Evolutionary conservation across 2,113 vertebrate genomes (phyloP).

Genomic region (Callipepla squamata): DNA sequence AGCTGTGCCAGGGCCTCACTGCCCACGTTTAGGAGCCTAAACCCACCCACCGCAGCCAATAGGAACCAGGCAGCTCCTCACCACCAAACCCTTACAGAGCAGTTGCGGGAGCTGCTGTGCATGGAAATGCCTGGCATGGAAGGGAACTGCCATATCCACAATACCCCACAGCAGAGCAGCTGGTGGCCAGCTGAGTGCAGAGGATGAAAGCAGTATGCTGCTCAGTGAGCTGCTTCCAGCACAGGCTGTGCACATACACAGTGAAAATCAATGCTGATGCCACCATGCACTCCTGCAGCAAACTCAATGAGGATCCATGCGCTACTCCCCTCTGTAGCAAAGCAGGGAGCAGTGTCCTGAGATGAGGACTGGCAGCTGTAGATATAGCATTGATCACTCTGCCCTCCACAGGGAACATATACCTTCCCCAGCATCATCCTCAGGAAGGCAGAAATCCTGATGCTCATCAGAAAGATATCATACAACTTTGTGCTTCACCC

Average conservation of each 20-base stretch:
- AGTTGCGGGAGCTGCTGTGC: neutral
- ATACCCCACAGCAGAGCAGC: neutral
- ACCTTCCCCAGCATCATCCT: neutral
- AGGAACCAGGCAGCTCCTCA: neutral
- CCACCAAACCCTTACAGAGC: neutral
- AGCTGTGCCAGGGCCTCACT: neutral
- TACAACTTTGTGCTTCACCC: neutral
- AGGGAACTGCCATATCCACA: neutral
- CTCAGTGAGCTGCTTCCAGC: neutral
- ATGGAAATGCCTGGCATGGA: neutral
- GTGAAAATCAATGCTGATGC: neutral
- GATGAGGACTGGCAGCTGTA: neutral
- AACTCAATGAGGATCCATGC: rapidly evolving
- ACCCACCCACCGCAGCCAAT: neutral
- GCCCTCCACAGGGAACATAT: neutral
- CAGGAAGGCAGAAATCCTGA: neutral
- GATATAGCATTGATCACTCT: neutral
- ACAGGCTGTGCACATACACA: neutral
- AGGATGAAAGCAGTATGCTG: neutral
- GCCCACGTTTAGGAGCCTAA: neutral
- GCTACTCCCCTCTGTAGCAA: neutral
- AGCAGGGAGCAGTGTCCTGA: rapidly evolving
- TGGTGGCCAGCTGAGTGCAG: neutral
- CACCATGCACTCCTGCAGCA: neutral
- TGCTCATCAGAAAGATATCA: neutral